phyloP scores from a whole-genome alignment of 2,797 vertebrate species.

The Taenioides sp. region DNA sequence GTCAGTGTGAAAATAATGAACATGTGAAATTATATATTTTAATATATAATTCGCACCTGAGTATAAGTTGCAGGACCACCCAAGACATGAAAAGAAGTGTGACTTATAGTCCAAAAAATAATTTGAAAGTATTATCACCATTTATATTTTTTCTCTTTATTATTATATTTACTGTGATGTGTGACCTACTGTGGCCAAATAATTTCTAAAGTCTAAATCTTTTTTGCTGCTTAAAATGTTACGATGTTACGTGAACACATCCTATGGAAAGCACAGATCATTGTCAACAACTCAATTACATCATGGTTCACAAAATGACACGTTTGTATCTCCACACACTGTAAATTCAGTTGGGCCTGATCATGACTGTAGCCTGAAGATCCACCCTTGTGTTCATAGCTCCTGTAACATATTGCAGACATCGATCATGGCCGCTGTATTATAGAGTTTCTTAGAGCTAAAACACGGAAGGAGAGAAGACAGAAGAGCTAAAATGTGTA shows the following conservation, averaged over 20 bases:
- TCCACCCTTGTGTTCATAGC: conserved; percentile 6
- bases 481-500: background rate
- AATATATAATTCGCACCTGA: too few species aligned
- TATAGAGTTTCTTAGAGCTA: conserved; percentile 14
- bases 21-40: too few species aligned
- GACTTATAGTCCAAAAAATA: too few species aligned
- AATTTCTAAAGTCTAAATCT: too few species aligned
- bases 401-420: background rate
- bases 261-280: background rate
- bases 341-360: conserved; percentile 23
- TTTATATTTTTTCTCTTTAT: too few species aligned
- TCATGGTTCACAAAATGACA: conserved; percentile 2
- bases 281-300: conserved; percentile 10
- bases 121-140: too few species aligned
- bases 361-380: conserved; percentile 18
- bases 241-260: conserved; percentile 1
- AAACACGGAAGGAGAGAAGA: conserved; percentile 1
- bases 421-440: conserved; percentile 14
- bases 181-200: too few species aligned
- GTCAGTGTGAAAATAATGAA: too few species aligned
- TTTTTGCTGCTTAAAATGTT: too few species aligned
- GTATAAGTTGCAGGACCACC: too few species aligned
- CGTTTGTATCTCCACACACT: conserved; percentile 1
- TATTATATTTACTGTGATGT: too few species aligned
- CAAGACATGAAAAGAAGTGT: too few species aligned